Evolutionary conservation across 1,140 invertebrate species (phyloP).

Genomic region (Diachasma alloeum): DNA sequence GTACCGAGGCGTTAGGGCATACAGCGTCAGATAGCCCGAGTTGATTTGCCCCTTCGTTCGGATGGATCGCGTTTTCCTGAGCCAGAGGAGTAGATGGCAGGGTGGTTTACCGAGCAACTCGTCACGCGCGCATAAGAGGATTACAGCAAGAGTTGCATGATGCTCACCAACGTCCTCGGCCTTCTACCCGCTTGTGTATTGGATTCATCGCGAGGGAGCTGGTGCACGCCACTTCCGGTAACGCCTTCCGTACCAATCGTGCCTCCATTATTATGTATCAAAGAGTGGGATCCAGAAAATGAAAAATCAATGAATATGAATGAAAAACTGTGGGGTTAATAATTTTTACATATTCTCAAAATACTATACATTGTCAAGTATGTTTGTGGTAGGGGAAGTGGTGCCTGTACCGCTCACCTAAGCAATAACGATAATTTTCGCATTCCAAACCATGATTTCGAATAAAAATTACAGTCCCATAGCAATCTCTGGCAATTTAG

Average conservation of each 20-base stretch:
- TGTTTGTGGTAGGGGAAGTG: no score
- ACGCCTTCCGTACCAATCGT: constrained; percentile 14
- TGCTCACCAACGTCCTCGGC: neutral
- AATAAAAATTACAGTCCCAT: no score
- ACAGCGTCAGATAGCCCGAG: neutral
- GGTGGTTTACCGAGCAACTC: constrained; percentile 36
- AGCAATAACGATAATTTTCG: no score
- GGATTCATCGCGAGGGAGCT: neutral
- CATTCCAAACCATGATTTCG: no score
- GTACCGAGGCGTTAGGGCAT: constrained; percentile 16
- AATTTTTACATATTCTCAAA: no score
- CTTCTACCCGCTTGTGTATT: neutral
- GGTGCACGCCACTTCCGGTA: constrained; percentile 18
- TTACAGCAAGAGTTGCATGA: neutral
- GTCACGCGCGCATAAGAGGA: neutral
- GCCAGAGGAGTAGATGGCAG: constrained; percentile 34
- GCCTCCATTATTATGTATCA: neutral
- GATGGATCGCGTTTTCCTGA: neutral
- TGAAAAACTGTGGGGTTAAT: no score
- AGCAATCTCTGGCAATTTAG: no score
- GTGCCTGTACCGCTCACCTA: no score
- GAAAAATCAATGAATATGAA: neutral
- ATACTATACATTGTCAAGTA: no score
- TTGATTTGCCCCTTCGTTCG: neutral
- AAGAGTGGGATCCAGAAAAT: neutral